phyloP scores from a whole-genome alignment of 2,797 vertebrate genomes.

The Acanthurus leucopareius region DNA sequence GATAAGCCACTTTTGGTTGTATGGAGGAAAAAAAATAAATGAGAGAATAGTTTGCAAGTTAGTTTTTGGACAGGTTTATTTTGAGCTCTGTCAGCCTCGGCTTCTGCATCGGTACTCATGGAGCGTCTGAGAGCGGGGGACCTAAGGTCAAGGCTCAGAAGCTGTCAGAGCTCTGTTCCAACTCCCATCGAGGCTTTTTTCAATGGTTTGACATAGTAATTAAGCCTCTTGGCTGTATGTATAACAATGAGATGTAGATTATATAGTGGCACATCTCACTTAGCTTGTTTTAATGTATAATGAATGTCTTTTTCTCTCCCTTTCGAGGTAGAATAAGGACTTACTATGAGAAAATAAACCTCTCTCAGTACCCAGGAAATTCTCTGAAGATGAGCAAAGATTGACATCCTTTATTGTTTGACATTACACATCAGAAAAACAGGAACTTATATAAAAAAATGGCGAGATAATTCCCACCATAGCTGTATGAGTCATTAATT shows the following conservation, averaged over 20 bases:
- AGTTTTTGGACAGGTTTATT: slow-evolving; percentile 53
- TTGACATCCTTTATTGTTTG: slow-evolving; percentile 38
- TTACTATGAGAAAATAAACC: neutral
- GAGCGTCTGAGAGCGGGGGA: slow-evolving; percentile 26
- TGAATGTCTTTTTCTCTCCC: slow-evolving; percentile 44
- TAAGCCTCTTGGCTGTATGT: slow-evolving; percentile 60
- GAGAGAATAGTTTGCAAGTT: slow-evolving; percentile 32
- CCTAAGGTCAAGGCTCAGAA: slow-evolving; percentile 58
- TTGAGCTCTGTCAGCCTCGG: slow-evolving; percentile 36
- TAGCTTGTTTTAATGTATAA: slow-evolving; percentile 68
- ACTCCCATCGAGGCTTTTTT: slow-evolving; percentile 54
- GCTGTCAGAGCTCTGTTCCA: slow-evolving; percentile 58
- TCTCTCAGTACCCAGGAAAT: slow-evolving; percentile 4
- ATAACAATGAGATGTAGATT: slow-evolving; percentile 75
- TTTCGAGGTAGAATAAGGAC: slow-evolving; percentile 30
- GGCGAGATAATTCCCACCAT: slow-evolving; percentile 20
- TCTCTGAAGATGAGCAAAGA: slow-evolving; percentile 21
- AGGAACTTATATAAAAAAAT: slow-evolving; percentile 12
- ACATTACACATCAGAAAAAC: slow-evolving; percentile 38
- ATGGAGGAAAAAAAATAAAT: slow-evolving; percentile 54
- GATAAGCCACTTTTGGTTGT: slow-evolving; percentile 71
- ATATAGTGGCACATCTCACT: slow-evolving; percentile 70
- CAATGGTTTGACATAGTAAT: slow-evolving; percentile 70
- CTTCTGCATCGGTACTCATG: slow-evolving; percentile 42
- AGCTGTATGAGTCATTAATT: slow-evolving; percentile 60